Evolutionary conservation across 1,140 invertebrate genomes (phyloP), one percentile per base, ranked within the genome.

Genomic region (Asobara japonica): DNA sequence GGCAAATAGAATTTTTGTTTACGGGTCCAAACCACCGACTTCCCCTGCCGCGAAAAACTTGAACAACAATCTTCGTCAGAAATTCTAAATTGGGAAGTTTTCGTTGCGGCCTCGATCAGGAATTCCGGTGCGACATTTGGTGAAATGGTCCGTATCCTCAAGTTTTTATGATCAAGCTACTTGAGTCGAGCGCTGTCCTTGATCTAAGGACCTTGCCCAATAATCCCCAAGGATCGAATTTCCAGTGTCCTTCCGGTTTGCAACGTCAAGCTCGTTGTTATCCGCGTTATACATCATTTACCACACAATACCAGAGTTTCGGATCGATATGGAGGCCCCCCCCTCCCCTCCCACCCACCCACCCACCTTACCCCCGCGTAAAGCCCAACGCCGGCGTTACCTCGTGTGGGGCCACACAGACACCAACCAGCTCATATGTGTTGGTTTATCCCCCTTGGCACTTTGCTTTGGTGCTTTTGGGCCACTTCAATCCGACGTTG

Each of bases 271-370:
- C 33, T 56, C 51, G 51, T 56, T 36, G 31, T 36, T 36, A 36
- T 36, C 11, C 31, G 11, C 41, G 51, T 56, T 56, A 56, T 56
- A 38, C 22, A 33, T 4, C n/a, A 27, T 41, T 41, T 20, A 69
- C 25, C 31, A 61, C 25, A 61, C n/a, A 65, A 69, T 61, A 69
- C 51, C 1, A 10, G 51, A 13, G 7, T 56, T 56, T 56, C 11
- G 31, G 56, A 69, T 61, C 68, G 68, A 69, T 62, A 69, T 61
- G 31, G 11, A 13, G 13, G 56, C 27, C 68, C 62, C 68, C 51
- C 68, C 36, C 68, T 56, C 56, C 16, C 18, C 68, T 69, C 68
- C 51, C 68, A 61, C 68, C 68, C 56, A 30, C 18, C 51, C 22
- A 56, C 51, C 51, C 51, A n/a, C n/a, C n/a, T n/a, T n/a, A n/a